Base-by-base conservation (phyloP, 2,113 vertebrate species). In the Bothrops jararaca region DNA sequence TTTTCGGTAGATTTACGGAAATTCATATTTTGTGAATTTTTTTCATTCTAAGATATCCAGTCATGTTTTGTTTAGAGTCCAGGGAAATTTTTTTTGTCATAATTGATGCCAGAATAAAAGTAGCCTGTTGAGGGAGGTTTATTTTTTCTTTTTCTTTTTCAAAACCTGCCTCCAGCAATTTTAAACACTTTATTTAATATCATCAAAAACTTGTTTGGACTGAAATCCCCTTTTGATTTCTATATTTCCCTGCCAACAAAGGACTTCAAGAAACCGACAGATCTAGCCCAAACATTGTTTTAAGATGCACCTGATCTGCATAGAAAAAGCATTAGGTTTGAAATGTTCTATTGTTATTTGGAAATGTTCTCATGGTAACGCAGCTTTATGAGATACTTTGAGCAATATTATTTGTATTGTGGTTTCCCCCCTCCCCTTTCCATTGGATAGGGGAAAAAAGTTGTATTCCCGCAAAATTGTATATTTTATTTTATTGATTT, bases 1-100 rank as follows among this genome's bases (percentile, higher is more conserved):
- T 85, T 92, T 86, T 80, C 34, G 50, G 1, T 39, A 48, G 15
- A 95, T 95, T 97, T 95, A 85, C 92, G 29, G 91, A 95, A 93
- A 91, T 94, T 57, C 42, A 53, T 80, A 87, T 92, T 89, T 74
- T 93, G 53, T 34, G 91, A 50, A 86, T n/a, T 9, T 90, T 42
- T n/a, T 92, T 85, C 88, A 54, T 91, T 54, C 45, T 26, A 20
- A 86, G 58, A 53, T 42, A 93, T 90, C 92, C 48, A 74, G 86
- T 34, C 3, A 93, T 90, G 74, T 39, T 74, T 52, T 86, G 91
- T 34, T 92, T 15, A 50, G 92, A 13, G 18, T 57, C 94, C 53
- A 56, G 58, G 90, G 90, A 85, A 56, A 23, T 87, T 92, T 85
- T 92, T 92, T 92, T 85, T 92, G 91, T 57, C 91, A 86, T 53